Conservation (phyloP, 1,140 invertebrate genomes). For the Phocides pigmalion region DNA sequence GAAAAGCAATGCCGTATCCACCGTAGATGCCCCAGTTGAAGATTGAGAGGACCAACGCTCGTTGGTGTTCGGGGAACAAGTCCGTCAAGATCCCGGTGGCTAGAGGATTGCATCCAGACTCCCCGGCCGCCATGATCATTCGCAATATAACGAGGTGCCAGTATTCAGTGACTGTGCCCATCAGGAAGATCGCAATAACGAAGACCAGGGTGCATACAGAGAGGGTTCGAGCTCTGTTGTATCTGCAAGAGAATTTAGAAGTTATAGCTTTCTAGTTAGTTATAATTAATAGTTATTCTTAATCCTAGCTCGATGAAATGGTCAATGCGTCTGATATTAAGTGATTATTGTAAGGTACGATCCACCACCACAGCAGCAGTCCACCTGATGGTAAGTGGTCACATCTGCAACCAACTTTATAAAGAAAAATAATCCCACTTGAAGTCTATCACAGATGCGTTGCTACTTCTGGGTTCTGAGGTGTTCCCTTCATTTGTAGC, state of each 20-base stretch:
- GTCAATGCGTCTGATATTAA: no score
- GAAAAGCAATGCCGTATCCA: conserved; percentile 96
- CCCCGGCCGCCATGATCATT: conserved; percentile 94
- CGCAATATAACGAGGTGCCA: conserved; percentile 95
- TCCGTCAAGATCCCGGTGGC: conserved; percentile 94
- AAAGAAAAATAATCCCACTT: no score
- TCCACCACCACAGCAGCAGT: no score
- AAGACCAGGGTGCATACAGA: conserved; percentile 91
- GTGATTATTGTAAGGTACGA: no score
- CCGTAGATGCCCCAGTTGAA: conserved; percentile 99
- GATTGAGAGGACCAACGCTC: conserved; percentile 95
- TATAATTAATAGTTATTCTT: no score
- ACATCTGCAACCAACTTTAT: no score
- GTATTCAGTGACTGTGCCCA: conserved; percentile 92
- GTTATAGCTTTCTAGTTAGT: no score
- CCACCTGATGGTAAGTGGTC: no score
- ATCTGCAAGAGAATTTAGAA: conserved; percentile 65
- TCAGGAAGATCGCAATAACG: conserved; percentile 92
- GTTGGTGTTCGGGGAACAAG: conserved; percentile 91
- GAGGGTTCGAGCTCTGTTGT: conserved; percentile 90
- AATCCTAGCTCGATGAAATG: no score
- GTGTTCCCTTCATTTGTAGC: no score
- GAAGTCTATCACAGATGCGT: no score
- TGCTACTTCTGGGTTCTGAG: no score
- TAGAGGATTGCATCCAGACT: conserved; percentile 95